Percentiles rank a stretch among this genome's conserved stretches.
These are phyloP conservation scores for Chirona hameri DNA, from an alignment of 2,888 invertebrate genomes.

Conservation along the genomic window DNA sequence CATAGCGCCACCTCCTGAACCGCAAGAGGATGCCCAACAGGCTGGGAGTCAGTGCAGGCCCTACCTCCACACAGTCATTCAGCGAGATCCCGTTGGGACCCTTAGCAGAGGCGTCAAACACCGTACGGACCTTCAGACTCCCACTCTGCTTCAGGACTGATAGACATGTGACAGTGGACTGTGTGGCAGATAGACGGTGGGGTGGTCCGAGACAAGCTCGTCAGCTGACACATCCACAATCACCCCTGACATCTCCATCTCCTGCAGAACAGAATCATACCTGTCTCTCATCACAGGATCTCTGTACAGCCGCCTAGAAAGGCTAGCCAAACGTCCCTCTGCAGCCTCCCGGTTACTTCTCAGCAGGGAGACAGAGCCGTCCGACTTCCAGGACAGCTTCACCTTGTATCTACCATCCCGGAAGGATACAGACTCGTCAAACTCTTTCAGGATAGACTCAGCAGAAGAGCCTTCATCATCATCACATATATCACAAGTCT, in stretches of 20 bases:
- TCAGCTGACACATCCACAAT: conserved; percentile 23
- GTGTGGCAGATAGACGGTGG: conserved; percentile 28
- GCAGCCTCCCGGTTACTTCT: conserved; percentile 27
- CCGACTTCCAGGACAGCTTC: conserved; percentile 29
- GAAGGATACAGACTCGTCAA: background rate
- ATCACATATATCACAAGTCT: background rate
- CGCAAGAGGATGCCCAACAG: conserved; percentile 29
- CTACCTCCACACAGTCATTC: conserved; percentile 31
- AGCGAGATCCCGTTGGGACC: conserved; percentile 30
- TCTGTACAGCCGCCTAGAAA: conserved; percentile 28
- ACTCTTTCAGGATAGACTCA: background rate
- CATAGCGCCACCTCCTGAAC: conserved; percentile 31
- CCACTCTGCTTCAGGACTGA: conserved; percentile 12
- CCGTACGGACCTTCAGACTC: conserved; percentile 26
- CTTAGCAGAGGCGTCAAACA: conserved; percentile 32
- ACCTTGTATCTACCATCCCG: conserved; percentile 31
- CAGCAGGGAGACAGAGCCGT: conserved; percentile 25
- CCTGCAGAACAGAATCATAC: conserved; percentile 22
- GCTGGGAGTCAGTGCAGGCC: conserved; percentile 28
- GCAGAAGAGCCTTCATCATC: background rate
- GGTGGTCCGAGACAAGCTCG: background rate
- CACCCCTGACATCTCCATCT: conserved; percentile 28
- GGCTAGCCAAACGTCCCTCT: conserved; percentile 13
- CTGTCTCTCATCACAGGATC: conserved; percentile 31
- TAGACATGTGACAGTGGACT: too few relatives aligned